phyloP scores from a whole-genome alignment of 2,797 vertebrate genomes.

The Natrix natrix region DNA sequence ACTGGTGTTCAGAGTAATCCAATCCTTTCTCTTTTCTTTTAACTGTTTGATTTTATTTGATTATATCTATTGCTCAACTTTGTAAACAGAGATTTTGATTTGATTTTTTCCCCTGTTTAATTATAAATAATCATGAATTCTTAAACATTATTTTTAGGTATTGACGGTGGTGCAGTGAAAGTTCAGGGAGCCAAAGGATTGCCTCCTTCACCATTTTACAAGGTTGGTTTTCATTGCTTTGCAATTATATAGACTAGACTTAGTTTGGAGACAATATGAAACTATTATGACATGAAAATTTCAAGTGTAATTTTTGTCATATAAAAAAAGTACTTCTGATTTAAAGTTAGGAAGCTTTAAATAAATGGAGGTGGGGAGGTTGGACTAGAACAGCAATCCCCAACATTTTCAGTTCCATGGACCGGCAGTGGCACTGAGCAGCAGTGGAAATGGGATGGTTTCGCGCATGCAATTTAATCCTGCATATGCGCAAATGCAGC shows the following conservation, averaged over 20 bases:
- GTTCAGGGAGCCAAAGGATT: conserved; percentile 77
- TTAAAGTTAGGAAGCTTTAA: background rate
- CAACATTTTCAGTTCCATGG: background rate
- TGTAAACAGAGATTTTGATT: background rate
- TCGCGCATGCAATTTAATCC: background rate
- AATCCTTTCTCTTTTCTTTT: background rate
- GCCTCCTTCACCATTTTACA: conserved; percentile 77
- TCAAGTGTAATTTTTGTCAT: background rate
- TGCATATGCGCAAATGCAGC: background rate
- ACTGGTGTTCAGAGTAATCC: background rate
- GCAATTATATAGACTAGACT: background rate
- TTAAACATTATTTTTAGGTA: conserved; percentile 65
- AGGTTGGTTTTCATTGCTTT: conserved; percentile 67
- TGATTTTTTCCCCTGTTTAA: background rate
- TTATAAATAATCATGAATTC: background rate
- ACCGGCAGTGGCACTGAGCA: background rate
- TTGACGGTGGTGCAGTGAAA: conserved; percentile 77
- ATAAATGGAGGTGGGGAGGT: background rate
- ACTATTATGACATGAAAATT: background rate
- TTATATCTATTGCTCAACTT: background rate
- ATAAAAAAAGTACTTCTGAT: background rate
- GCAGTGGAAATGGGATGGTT: background rate
- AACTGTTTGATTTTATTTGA: background rate
- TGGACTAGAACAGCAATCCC: background rate
- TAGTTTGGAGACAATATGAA: background rate